Conservation (phyloP, 2,113 vertebrate genomes). For the Rhinoptilus africanus region DNA sequence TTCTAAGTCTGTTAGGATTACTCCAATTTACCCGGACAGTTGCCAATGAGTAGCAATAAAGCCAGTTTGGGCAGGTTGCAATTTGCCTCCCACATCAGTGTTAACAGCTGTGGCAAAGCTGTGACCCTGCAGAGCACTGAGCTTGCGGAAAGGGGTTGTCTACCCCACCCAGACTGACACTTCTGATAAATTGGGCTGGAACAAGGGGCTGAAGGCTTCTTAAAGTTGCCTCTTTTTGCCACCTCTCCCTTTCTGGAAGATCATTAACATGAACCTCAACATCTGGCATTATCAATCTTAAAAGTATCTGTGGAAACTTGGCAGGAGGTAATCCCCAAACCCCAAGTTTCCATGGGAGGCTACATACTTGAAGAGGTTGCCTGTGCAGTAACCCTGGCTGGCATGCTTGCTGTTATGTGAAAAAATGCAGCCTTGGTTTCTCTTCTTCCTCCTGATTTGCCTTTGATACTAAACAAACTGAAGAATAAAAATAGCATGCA, state of each 20-base stretch:
- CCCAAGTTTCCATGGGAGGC: neutral
- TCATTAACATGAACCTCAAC: neutral
- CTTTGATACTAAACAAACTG: neutral
- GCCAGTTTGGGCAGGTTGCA: neutral
- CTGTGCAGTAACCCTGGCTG: neutral
- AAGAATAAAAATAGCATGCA: neutral
- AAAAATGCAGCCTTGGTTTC: neutral
- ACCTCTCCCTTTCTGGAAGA: neutral
- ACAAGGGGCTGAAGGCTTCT: neutral
- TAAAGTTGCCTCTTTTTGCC: neutral
- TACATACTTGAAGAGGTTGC: neutral
- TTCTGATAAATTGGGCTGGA: neutral
- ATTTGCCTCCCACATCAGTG: neutral
- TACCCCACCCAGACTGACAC: neutral
- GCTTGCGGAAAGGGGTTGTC: neutral
- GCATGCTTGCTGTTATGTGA: neutral
- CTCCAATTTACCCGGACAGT: neutral
- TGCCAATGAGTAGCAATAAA: neutral
- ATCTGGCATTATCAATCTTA: neutral
- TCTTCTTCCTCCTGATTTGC: neutral
- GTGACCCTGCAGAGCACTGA: neutral
- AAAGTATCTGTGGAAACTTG: neutral
- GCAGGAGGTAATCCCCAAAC: neutral
- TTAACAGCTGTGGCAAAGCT: neutral
- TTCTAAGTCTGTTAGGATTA: neutral